Base-by-base conservation (phyloP, 2,797 vertebrate genomes). In the Cheirogaleus major region DNA sequence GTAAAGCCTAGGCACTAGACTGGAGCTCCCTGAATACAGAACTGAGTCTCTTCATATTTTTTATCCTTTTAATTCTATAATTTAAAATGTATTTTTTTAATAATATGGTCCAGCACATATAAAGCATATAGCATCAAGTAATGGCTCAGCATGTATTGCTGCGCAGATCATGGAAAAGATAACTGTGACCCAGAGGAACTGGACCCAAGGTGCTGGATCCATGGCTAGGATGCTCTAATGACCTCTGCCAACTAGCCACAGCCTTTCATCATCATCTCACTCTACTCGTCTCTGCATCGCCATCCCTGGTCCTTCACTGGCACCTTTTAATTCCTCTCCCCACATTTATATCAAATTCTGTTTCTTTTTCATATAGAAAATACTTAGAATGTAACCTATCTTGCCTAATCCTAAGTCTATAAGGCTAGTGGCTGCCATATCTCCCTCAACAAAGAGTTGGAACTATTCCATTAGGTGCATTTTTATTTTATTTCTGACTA, bases 211-310 rank as follows among this genome's bases (percentile, higher is more conserved):
- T 52, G 25, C 0, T 22, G 61, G 10, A 23, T 55, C 22, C 20
- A 27, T 1, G 50, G 70, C 38, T 0, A 70, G 45, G 59, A 22
- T 5, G 69, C 27, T 76, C 12, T 50, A 3, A 11, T 0, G 59
- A 12, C 30, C 61, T 38, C n/a, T 5, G 35, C 32, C 61, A 52
- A 75, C 10, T 0, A 18, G 48, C 25, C 52, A 1, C 0, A 30
- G 50, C 43, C 9, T 38, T 48, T 17, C 0, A 5, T 1, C 61
- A 17, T 14, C 27, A 20, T 10, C 76, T 25, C n/a, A 5, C 20
- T 69, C 41, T 43, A 57, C 55, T 22, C 8, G 8, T 35, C 17
- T 12, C 38, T 27, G 25, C 3, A 13, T 23, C 6, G 5, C 23
- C n/a, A 32, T 4, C 8, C 23, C 30, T 0, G 11, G 2, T n/a